Percentiles rank a stretch among this genome's conserved stretches.
Evolutionary conservation across 64 coral and sea anemone genomes (phyloP).

Genomic region (Catalaphyllia jardinei): DNA sequence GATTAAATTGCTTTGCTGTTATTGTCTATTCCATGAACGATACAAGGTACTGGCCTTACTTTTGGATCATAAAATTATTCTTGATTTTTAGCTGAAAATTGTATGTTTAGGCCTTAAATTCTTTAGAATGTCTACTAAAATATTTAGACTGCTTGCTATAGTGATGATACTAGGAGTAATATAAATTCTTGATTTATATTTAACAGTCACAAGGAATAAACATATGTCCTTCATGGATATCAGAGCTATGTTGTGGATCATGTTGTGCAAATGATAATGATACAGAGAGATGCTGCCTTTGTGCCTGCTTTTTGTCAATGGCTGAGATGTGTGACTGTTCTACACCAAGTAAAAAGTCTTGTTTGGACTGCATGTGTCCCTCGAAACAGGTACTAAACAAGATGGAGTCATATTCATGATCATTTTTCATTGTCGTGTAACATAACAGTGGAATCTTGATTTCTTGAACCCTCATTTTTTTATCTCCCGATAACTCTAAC

Average conservation of each 20-base stretch:
- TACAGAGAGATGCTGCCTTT: constrained; percentile 49
- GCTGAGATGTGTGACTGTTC: constrained; percentile 89
- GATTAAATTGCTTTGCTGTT: too few species aligned
- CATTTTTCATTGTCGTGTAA: too few species aligned
- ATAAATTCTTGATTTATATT: background rate
- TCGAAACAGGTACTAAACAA: constrained; percentile 64
- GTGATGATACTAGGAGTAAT: background rate
- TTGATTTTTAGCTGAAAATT: too few species aligned
- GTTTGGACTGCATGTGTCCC: constrained; percentile 87
- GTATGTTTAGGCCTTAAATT: too few species aligned
- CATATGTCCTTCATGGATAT: constrained; percentile 91
- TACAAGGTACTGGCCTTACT: too few species aligned
- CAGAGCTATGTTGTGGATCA: constrained; percentile 79
- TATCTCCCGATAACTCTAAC: background rate
- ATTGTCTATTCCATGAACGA: too few species aligned
- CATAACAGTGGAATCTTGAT: too few species aligned
- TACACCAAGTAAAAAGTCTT: constrained; percentile 91
- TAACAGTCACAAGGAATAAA: constrained; percentile 81
- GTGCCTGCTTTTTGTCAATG: constrained; percentile 68
- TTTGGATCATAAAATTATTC: too few species aligned
- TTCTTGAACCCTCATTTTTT: too few species aligned
- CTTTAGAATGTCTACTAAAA: background rate
- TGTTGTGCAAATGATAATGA: constrained; percentile 62
- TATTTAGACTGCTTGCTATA: background rate
- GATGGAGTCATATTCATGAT: too few species aligned